phyloP scores from a whole-genome alignment of 1,140 invertebrate species.

The Geopemphigus sp. region DNA sequence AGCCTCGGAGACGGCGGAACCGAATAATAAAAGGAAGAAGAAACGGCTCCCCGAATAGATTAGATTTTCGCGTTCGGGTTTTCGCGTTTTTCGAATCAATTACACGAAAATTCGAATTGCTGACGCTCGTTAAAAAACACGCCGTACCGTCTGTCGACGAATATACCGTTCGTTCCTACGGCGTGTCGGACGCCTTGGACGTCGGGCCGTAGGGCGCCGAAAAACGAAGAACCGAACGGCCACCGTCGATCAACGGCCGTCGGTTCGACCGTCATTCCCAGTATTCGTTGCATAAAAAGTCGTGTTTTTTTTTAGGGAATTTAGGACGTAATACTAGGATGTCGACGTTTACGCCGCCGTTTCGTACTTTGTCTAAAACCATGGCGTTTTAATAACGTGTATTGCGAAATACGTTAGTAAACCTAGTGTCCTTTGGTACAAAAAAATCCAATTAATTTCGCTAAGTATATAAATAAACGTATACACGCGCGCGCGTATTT shows the following conservation, averaged over 20 bases:
- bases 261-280: too few species aligned
- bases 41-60: background rate
- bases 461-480: background rate
- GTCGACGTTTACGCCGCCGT: too few species aligned
- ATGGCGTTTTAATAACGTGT: slow-evolving; percentile 3
- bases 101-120: background rate
- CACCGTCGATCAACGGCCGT: background rate
- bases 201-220: too few species aligned
- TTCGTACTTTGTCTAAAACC: background rate
- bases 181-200: too few species aligned
- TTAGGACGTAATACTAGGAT: too few species aligned
- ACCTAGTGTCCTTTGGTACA: background rate
- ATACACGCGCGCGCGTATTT: too few species aligned
- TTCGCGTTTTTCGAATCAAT: background rate
- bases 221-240: slow-evolving; percentile 17
- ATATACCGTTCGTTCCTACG: background rate
- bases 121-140: too few species aligned
- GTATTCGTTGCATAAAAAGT: too few species aligned
- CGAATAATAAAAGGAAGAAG: background rate
- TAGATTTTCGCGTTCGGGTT: background rate
- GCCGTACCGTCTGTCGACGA: too few species aligned
- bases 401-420: background rate
- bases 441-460: background rate
- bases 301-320: too few species aligned
- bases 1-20: background rate